A percentile compares a stretch with the other conserved stretches of the same genome.
Conservation (phyloP, 2,888 invertebrate genomes). For the Drosophila macrospina region DNA sequence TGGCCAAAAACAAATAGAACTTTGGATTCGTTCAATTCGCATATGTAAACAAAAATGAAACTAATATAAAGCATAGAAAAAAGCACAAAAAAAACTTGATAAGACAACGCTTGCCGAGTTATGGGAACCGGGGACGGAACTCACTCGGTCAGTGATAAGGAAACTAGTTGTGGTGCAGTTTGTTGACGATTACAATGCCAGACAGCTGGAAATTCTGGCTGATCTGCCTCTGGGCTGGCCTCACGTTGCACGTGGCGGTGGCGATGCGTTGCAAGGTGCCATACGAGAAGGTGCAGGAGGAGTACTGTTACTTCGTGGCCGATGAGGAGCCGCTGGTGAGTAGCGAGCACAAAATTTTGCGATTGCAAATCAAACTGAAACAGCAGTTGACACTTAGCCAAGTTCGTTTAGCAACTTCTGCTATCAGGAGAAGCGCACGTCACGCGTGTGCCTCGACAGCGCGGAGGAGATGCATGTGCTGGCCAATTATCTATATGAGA, state of each 20-base stretch:
- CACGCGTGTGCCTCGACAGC: conserved; percentile 70
- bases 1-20: neutral
- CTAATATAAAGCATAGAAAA: neutral
- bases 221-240: conserved; percentile 11
- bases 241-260: neutral
- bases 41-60: conserved; percentile 18
- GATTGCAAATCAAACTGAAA: neutral
- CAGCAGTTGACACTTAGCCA: conserved; percentile 31
- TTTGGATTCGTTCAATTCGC: neutral
- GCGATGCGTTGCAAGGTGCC: conserved; percentile 61
- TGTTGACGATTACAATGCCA: conserved; percentile 48
- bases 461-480: conserved; percentile 63
- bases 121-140: neutral
- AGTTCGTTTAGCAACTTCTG: conserved; percentile 69
- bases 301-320: conserved; percentile 64
- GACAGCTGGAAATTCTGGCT: conserved; percentile 25
- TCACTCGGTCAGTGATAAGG: conserved; percentile 3
- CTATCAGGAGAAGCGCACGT: conserved; percentile 70
- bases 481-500: conserved; percentile 60
- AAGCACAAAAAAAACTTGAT: conserved; percentile 17
- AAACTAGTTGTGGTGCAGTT: conserved; percentile 34
- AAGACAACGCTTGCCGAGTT: conserved; percentile 4
- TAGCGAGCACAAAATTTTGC: neutral
- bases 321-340: conserved; percentile 62
- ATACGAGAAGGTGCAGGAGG: conserved; percentile 60